Evolutionary conservation across 2,888 invertebrate genomes (phyloP).

Genomic region (Drosophila meridiana): DNA sequence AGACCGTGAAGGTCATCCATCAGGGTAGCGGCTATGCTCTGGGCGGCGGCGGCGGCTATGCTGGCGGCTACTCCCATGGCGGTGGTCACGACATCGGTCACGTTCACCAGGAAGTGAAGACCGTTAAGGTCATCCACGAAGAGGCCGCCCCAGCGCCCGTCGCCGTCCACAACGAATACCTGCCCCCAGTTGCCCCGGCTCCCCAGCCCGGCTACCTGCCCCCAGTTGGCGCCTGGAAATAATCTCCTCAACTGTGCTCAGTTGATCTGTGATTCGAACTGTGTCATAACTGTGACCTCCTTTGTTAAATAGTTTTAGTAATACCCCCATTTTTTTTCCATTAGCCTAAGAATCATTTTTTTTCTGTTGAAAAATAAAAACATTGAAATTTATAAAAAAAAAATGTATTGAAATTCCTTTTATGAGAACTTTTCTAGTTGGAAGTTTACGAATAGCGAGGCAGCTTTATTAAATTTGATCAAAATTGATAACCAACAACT

Average conservation of each 20-base stretch:
- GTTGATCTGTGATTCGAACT: constrained; percentile 60
- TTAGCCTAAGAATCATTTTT: constrained; percentile 35
- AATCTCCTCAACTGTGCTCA: constrained; percentile 27
- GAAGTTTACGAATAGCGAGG: no score
- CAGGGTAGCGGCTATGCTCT: constrained; percentile 49
- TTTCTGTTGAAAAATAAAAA: constrained; percentile 56
- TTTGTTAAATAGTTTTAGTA: constrained; percentile 74
- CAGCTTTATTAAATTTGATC: no score
- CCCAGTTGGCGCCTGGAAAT: constrained; percentile 69
- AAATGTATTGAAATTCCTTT: neutral
- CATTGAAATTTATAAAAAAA: neutral
- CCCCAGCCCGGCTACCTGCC: constrained; percentile 68
- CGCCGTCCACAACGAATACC: constrained; percentile 43
- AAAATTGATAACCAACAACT: no score
- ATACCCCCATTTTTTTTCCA: constrained; percentile 36
- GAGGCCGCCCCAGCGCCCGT: constrained; percentile 48
- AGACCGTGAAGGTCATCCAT: constrained; percentile 70
- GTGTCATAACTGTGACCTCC: constrained; percentile 64
- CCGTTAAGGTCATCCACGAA: constrained; percentile 70
- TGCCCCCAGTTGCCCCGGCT: constrained; percentile 57
- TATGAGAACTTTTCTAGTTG: no score
- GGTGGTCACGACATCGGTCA: constrained; percentile 32
- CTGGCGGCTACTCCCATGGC: constrained; percentile 31
- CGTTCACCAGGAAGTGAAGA: constrained; percentile 52
- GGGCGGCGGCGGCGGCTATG: constrained; percentile 44